A percentile compares a stretch with the other conserved stretches of the same genome.
These are phyloP conservation scores for Endomychus coccineus DNA, from an alignment of 2,888 invertebrate species.

Conservation along the genomic window DNA sequence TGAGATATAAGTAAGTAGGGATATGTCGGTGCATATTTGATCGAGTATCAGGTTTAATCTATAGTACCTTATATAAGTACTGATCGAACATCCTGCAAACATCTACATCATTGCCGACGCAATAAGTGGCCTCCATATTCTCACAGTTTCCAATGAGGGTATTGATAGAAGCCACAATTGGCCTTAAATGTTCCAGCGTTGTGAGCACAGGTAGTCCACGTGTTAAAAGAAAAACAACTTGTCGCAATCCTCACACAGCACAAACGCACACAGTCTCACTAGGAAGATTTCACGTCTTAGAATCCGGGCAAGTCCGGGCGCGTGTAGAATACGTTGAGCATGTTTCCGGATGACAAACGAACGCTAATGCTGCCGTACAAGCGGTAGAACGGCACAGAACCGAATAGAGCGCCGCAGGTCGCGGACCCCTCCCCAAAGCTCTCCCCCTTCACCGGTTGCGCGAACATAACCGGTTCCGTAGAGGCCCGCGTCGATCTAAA, in stretches of 20 bases:
- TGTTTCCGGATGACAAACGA: conserved; percentile 33
- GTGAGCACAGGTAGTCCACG: conserved; percentile 33
- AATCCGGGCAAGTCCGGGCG: too few relatives aligned
- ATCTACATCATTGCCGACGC: conserved; percentile 53
- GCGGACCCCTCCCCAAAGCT: conserved; percentile 30
- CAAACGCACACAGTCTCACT: conserved; percentile 11
- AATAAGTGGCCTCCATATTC: conserved; percentile 58
- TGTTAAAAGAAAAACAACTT: conserved; percentile 29
- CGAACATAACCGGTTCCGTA: conserved; percentile 31
- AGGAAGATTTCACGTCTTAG: too few relatives aligned
- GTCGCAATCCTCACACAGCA: conserved; percentile 14
- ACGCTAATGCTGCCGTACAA: conserved; percentile 17
- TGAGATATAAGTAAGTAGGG: too few relatives aligned
- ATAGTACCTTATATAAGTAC: conserved; percentile 57
- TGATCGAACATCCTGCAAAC: conserved; percentile 61
- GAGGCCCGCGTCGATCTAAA: conserved; percentile 47
- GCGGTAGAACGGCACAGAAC: conserved; percentile 31
- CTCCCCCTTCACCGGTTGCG: conserved; percentile 39
- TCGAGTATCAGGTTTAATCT: too few relatives aligned
- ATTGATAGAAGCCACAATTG: conserved; percentile 47
- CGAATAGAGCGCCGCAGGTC: conserved; percentile 37
- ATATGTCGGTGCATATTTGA: too few relatives aligned
- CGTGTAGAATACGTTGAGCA: conserved; percentile 36
- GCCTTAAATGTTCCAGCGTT: conserved; percentile 48
- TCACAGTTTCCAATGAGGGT: conserved; percentile 47